Evolutionary conservation across 2,113 vertebrate genomes (phyloP).

Genomic region (Turnix velox): DNA sequence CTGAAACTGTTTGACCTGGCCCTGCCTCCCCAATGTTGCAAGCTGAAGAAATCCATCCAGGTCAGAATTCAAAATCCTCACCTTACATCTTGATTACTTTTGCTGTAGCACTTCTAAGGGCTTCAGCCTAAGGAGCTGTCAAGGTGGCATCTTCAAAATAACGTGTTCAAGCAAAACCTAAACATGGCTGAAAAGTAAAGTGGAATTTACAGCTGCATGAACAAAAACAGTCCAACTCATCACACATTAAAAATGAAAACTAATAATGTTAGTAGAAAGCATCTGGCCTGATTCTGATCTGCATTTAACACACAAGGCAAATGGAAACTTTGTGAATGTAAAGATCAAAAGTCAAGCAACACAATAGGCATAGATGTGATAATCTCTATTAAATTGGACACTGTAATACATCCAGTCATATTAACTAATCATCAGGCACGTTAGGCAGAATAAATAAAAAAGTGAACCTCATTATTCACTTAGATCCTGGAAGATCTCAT

Average conservation of each 20-base stretch:
- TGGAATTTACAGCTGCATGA: not conserved
- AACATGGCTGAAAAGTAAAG: not conserved
- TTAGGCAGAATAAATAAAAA: not conserved
- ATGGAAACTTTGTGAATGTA: not conserved
- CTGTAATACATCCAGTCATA: not conserved
- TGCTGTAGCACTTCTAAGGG: not conserved
- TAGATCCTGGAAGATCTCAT: not conserved
- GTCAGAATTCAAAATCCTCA: not conserved
- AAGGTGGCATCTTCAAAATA: not conserved
- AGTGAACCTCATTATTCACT: not conserved
- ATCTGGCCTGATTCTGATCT: not conserved
- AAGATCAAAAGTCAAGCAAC: not conserved
- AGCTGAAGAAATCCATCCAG: not conserved
- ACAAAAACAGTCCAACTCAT: not conserved
- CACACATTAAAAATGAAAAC: not conserved
- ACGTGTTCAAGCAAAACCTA: not conserved
- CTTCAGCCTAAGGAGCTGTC: not conserved
- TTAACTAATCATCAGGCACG: not conserved
- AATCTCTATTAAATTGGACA: not conserved
- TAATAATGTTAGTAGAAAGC: not conserved
- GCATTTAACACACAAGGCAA: not conserved
- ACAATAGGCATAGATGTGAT: not conserved
- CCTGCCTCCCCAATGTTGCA: not conserved
- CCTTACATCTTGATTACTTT: not conserved
- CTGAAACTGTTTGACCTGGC: not conserved